These are phyloP conservation scores for Myotis pilosus DNA, from an alignment of 2,797 vertebrate genomes.

Conservation along the genomic window DNA sequence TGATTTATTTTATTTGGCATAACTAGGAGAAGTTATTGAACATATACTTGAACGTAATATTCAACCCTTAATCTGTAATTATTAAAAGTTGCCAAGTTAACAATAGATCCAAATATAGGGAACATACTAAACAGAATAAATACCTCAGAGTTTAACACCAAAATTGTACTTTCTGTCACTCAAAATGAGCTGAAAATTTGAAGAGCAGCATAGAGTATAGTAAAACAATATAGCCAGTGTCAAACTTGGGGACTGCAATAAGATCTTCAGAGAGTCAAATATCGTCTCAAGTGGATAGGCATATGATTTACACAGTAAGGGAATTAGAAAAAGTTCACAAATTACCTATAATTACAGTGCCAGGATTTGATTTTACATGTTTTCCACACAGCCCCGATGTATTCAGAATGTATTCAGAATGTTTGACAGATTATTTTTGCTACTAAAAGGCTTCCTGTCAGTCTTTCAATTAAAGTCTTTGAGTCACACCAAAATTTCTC, in stretches of 20 bases:
- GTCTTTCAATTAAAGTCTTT: slow-evolving; percentile 37
- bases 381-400: slow-evolving; percentile 53
- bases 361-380: slow-evolving; percentile 61
- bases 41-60: not conserved
- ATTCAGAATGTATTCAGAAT: slow-evolving; percentile 56
- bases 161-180: slow-evolving; percentile 56
- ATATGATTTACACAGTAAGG: slow-evolving; percentile 67
- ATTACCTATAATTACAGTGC: slow-evolving; percentile 64
- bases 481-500: slow-evolving; percentile 59
- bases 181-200: slow-evolving; percentile 58
- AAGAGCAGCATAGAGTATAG: slow-evolving; percentile 61
- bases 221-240: slow-evolving; percentile 34
- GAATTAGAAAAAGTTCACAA: slow-evolving; percentile 60
- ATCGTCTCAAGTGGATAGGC: slow-evolving; percentile 58
- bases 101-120: slow-evolving; percentile 10
- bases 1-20: slow-evolving; percentile 15
- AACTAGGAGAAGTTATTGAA: not conserved
- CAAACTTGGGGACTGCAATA: slow-evolving; percentile 25
- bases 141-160: slow-evolving; percentile 46
- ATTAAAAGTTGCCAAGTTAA: slow-evolving; percentile 25
- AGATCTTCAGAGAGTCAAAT: slow-evolving; percentile 46
- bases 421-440: slow-evolving; percentile 58
- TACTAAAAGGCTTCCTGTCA: slow-evolving; percentile 65
- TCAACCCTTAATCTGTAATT: slow-evolving; percentile 37
- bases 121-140: slow-evolving; percentile 30